A percentile compares a stretch with the other conserved stretches of the same genome.
Conservation (phyloP, 2,888 invertebrate genomes). For the Cotesia congregata region DNA sequence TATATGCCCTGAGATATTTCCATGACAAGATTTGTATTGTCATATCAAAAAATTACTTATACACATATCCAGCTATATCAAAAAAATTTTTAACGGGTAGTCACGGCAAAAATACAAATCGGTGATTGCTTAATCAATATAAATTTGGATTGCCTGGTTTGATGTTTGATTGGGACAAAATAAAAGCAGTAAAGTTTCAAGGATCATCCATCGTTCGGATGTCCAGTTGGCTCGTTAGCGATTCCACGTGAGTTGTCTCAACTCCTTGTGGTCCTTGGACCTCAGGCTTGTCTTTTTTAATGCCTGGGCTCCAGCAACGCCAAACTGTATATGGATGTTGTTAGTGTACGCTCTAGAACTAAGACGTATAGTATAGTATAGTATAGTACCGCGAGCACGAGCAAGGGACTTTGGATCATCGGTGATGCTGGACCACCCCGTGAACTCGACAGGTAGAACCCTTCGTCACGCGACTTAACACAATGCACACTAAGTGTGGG, state of each 20-base stretch:
- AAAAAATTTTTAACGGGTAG: no score
- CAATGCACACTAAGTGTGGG: conserved; percentile 32
- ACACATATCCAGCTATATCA: no score
- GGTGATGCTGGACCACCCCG: conserved; percentile 65
- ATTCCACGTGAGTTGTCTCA: conserved; percentile 64
- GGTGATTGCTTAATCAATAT: not conserved
- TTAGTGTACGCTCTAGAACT: not conserved
- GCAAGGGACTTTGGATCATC: conserved; percentile 44
- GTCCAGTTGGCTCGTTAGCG: conserved; percentile 65
- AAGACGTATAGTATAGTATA: not conserved
- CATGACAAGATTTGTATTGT: no score
- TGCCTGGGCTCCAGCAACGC: conserved; percentile 43
- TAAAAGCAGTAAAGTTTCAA: conserved; percentile 13
- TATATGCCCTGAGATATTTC: no score
- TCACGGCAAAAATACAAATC: not conserved
- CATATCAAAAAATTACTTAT: no score
- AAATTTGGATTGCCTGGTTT: not conserved
- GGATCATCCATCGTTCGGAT: conserved; percentile 64
- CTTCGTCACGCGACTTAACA: conserved; percentile 64
- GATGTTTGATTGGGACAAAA: not conserved
- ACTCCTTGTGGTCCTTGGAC: conserved; percentile 40
- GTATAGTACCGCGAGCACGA: not conserved
- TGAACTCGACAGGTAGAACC: conserved; percentile 64
- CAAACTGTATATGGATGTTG: not conserved
- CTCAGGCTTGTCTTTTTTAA: conserved; percentile 52